These are phyloP conservation scores for Anomalospiza imberbis DNA, from an alignment of 2,797 vertebrate genomes.

Conservation along the genomic window DNA sequence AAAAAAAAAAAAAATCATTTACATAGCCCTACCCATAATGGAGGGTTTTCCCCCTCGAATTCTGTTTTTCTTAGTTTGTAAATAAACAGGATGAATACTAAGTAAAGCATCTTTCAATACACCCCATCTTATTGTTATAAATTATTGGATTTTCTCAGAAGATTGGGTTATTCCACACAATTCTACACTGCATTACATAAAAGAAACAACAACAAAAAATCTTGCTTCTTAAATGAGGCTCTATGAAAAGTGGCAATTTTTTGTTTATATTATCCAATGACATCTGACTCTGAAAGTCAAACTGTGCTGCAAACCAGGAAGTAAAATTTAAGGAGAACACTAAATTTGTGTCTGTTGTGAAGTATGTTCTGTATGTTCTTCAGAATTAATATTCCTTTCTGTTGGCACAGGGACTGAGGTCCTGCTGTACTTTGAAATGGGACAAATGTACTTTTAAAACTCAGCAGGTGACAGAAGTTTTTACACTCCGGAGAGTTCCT, in stretches of 20 bases:
- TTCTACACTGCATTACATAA: not conserved
- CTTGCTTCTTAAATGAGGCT: not conserved
- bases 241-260: not conserved
- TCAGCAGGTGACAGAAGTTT: not conserved
- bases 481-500: not conserved
- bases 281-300: not conserved
- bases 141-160: not conserved
- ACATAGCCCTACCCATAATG: not conserved
- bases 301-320: not conserved
- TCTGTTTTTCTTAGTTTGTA: not conserved
- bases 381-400: not conserved
- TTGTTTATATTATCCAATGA: not conserved
- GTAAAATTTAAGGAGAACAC: not conserved
- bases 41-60: rapidly evolving
- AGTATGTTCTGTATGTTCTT: not conserved
- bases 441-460: not conserved
- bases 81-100: not conserved
- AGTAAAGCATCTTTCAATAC: not conserved
- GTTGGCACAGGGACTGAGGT: not conserved
- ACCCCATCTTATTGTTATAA: not conserved
- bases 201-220: not conserved
- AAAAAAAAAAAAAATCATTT: not conserved
- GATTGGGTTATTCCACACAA: not conserved
- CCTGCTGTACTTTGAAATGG: not conserved
- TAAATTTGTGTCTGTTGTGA: not conserved